Percentiles rank a stretch among this genome's conserved stretches.
phyloP scores from a whole-genome alignment of 2,797 vertebrate genomes.

The Dermochelys coriacea region DNA sequence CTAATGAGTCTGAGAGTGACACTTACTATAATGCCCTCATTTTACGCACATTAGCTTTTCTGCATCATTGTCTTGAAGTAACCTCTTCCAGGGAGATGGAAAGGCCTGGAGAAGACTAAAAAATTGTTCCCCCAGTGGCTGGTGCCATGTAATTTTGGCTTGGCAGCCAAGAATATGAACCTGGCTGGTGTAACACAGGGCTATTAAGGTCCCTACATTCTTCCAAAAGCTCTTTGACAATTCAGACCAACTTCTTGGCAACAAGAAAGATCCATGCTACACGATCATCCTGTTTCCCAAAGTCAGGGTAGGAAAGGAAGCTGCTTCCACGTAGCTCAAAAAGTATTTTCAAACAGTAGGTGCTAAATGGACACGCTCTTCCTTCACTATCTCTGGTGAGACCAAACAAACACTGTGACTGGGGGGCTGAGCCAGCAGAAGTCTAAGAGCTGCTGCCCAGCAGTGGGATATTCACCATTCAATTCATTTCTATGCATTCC shows the following conservation, averaged over 20 bases:
- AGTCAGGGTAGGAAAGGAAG: not conserved
- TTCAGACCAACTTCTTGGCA: constrained; percentile 8
- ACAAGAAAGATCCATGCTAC: accelerated
- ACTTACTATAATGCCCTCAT: not conserved
- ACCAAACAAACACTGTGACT: not conserved
- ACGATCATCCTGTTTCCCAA: not conserved
- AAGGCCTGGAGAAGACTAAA: constrained; percentile 4
- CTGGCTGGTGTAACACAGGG: not conserved
- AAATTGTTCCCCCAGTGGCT: not conserved
- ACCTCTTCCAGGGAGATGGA: not conserved
- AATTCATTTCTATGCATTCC: not conserved
- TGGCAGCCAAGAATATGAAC: not conserved
- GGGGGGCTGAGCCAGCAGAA: not conserved
- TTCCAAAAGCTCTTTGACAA: not conserved
- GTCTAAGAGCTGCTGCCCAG: not conserved
- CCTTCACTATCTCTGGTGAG: not conserved
- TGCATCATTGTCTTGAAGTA: not conserved
- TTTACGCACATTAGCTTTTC: not conserved
- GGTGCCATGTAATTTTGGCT: constrained; percentile 8
- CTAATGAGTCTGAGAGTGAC: not conserved
- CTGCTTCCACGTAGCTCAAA: not conserved
- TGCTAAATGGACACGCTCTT: not conserved
- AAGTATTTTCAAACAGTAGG: not conserved
- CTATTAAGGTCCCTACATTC: constrained; percentile 6
- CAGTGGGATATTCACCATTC: not conserved